Conservation (phyloP, 2,888 invertebrate genomes). For the Metallyticus violacea region DNA sequence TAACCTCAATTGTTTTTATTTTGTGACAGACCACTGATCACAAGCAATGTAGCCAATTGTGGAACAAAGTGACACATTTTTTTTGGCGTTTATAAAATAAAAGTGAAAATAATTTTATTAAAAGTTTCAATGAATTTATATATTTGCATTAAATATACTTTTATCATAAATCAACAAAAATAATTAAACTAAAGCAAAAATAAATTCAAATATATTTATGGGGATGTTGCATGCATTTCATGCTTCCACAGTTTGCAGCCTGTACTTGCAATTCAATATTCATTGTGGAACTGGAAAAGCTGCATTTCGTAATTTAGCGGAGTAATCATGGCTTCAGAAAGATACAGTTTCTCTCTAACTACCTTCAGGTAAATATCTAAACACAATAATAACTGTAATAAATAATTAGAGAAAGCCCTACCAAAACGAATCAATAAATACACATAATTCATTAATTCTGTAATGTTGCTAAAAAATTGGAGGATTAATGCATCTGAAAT, state of each 20-base stretch:
- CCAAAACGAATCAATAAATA: too few relatives aligned
- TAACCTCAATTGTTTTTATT: neutral
- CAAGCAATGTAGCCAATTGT: neutral
- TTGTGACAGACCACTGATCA: neutral
- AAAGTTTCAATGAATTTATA: too few relatives aligned
- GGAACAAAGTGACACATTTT: neutral
- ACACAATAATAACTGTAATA: too few relatives aligned
- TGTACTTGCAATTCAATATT: neutral
- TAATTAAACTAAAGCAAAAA: neutral
- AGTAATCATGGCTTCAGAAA: slow-evolving; percentile 88
- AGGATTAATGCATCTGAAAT: neutral
- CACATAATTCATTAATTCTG: too few relatives aligned
- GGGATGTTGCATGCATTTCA: neutral
- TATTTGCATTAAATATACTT: too few relatives aligned
- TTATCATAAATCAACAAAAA: neutral
- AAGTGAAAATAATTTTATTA: too few relatives aligned
- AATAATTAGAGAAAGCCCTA: too few relatives aligned
- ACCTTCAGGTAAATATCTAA: slow-evolving; percentile 67
- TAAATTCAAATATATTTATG: neutral
- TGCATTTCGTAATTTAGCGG: slow-evolving; percentile 44
- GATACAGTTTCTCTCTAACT: slow-evolving; percentile 95
- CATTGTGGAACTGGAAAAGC: too few relatives aligned
- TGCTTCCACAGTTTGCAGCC: too few relatives aligned
- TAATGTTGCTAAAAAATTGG: neutral
- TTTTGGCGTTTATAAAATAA: too few relatives aligned